These are phyloP conservation scores for Enteromius argenteus DNA, from an alignment of 2,797 vertebrate species.

Conservation along the genomic window DNA sequence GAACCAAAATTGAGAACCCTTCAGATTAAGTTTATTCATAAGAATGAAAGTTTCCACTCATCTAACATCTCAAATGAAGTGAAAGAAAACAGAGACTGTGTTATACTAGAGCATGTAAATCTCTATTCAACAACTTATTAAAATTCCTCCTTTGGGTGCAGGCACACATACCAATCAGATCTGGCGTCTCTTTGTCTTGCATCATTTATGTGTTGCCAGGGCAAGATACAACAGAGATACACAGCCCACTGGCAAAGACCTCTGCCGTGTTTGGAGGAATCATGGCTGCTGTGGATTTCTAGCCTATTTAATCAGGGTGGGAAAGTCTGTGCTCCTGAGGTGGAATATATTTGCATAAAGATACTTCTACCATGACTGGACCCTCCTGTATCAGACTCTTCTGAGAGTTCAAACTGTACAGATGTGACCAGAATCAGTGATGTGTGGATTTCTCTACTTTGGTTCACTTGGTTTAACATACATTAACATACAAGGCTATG, in stretches of 20 bases:
- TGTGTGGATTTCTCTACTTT: background rate
- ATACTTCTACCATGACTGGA: slow-evolving; percentile 24
- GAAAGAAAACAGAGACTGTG: slow-evolving; percentile 23
- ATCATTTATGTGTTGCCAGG: slow-evolving; percentile 77
- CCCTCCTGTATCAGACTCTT: slow-evolving; percentile 43
- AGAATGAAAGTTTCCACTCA: slow-evolving; percentile 9
- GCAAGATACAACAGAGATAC: slow-evolving; percentile 69
- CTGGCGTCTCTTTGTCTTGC: slow-evolving; percentile 71
- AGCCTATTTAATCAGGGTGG: slow-evolving; percentile 62
- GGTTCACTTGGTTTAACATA: background rate
- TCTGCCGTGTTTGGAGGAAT: slow-evolving; percentile 42
- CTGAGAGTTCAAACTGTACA: slow-evolving; percentile 5
- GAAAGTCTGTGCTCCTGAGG: slow-evolving; percentile 56
- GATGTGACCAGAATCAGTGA: slow-evolving; percentile 17
- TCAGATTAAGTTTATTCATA: slow-evolving; percentile 24
- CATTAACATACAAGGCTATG: background rate
- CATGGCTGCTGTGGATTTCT: slow-evolving; percentile 56
- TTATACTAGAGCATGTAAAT: slow-evolving; percentile 40
- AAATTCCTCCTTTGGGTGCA: slow-evolving; percentile 47
- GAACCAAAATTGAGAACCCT: background rate
- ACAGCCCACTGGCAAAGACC: slow-evolving; percentile 62
- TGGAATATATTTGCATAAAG: slow-evolving; percentile 61
- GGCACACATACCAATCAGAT: slow-evolving; percentile 59
- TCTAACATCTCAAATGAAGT: slow-evolving; percentile 20
- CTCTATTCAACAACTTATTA: slow-evolving; percentile 48